Evolutionary conservation across 1,140 invertebrate species (phyloP), one percentile per base, ranked within the genome.

Genomic region (Rhagoletis pomonella): DNA sequence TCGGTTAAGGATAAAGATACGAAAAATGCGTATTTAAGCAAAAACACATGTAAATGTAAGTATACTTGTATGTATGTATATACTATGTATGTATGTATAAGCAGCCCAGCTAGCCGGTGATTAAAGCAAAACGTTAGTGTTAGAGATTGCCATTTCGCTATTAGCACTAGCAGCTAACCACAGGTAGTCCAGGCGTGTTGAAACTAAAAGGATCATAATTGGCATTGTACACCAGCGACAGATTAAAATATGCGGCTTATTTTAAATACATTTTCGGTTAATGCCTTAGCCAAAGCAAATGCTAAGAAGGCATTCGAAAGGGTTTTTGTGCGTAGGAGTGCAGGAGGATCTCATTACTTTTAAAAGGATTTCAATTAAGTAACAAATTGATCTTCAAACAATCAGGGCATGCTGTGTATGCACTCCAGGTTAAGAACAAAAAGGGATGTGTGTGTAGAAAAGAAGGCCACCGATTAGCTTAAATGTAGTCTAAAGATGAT

Each of bases 281-380:
- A 60, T 85, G 17, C 84, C 50, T 60, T 42, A 62, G 17, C 59
- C 39, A 59, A 55, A 1, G 86, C 86, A 86, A 86, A 69, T 17
- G 86, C 86, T 86, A 67, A 67, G 86, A 67, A 86, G 86, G 64
- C 64, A 86, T 42, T 0, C 67, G 86, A 60, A 86, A 86, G 86
- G 64, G 86, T 1, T 86, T 65, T 19, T 44, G 86, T 86, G 44
- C 44, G 47, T 42, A 29, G 19, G 42, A 60, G 58, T 60, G 64
- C 86, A 58, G 86, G 50, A 77, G 65, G 86, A 87, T 87, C 91
- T 91, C 91, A 92, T 92, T 92, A 92, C 55, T 90, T 92, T 92
- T 92, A 92, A 92, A 92, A 90, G 91, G 91, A 92, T 92, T 92
- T 92, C 89, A 92, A 92, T 92, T 92, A 92, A 92, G 91, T 91